Evolutionary conservation across 1,140 invertebrate species (phyloP).

Genomic region (Ips nitidus): DNA sequence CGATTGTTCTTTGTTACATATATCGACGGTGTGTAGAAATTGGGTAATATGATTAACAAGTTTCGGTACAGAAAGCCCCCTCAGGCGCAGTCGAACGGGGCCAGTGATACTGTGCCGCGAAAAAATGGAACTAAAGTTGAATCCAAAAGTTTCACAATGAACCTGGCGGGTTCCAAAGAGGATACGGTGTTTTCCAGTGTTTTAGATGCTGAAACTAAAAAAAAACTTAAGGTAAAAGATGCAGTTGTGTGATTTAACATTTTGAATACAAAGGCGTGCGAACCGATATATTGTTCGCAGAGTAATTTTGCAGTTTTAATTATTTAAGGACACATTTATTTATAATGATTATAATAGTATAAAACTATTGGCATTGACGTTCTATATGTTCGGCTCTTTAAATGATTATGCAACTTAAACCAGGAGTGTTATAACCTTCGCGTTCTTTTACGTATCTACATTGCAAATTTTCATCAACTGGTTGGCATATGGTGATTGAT

Average conservation of each 20-base stretch:
- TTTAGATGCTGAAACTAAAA: constrained; percentile 38
- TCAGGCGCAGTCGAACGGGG: constrained; percentile 12
- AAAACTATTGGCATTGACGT: not conserved
- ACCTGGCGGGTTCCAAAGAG: not conserved
- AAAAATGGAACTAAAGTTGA: not conserved
- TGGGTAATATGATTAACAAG: constrained; percentile 45
- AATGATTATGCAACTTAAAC: constrained; percentile 2
- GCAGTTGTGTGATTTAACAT: no score
- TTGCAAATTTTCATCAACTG: constrained; percentile 3
- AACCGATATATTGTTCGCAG: no score
- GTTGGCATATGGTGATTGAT: not conserved
- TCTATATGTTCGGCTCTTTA: constrained; percentile 2
- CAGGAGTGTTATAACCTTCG: constrained; percentile 27
- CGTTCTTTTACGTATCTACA: constrained; percentile 13
- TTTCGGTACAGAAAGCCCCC: constrained; percentile 46
- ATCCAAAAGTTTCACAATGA: no score
- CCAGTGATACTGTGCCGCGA: not conserved
- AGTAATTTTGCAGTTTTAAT: no score
- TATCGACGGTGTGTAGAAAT: not conserved
- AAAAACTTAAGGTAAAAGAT: constrained; percentile 40
- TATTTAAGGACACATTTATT: no score
- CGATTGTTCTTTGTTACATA: not conserved
- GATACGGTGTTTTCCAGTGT: constrained; percentile 20
- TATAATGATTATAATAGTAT: no score
- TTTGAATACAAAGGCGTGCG: no score